Percentiles rank a stretch among this genome's conserved stretches.
Conservation (phyloP, 2,888 invertebrate species). For the Trimorus sp. region DNA sequence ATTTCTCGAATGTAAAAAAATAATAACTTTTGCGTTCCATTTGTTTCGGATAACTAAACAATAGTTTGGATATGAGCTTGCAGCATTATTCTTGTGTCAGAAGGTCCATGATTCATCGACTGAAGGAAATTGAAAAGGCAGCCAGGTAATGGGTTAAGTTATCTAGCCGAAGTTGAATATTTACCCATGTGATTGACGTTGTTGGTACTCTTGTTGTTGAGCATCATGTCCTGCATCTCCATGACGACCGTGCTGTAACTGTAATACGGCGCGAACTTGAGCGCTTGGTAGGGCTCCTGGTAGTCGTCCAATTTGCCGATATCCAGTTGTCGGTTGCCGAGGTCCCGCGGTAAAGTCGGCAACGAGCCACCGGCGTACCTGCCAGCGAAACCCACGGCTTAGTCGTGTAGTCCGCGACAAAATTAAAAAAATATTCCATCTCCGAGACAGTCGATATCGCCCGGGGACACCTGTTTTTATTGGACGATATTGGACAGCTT, state of each 20-base stretch:
- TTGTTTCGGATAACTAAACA: too few species aligned
- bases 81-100: background rate
- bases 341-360: conserved; percentile 81
- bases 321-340: conserved; percentile 83
- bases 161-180: conserved; percentile 6
- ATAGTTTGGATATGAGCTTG: too few species aligned
- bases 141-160: conserved; percentile 77
- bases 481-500: conserved; percentile 74
- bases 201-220: conserved; percentile 81
- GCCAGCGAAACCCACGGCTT: conserved; percentile 60
- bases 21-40: too few species aligned
- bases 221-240: conserved; percentile 88
- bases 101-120: background rate
- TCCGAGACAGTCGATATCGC: conserved; percentile 72
- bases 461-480: conserved; percentile 69
- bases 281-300: conserved; percentile 90
- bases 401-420: conserved; percentile 48
- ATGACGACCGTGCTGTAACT: conserved; percentile 89
- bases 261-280: conserved; percentile 89
- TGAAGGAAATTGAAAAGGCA: conserved; percentile 62
- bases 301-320: conserved; percentile 88
- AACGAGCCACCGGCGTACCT: conserved; percentile 80
- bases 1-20: too few species aligned
- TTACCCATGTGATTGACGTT: conserved; percentile 79
- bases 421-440: conserved; percentile 59